Conservation (phyloP, 1,140 invertebrate genomes). For the Drosophila yakuba region DNA sequence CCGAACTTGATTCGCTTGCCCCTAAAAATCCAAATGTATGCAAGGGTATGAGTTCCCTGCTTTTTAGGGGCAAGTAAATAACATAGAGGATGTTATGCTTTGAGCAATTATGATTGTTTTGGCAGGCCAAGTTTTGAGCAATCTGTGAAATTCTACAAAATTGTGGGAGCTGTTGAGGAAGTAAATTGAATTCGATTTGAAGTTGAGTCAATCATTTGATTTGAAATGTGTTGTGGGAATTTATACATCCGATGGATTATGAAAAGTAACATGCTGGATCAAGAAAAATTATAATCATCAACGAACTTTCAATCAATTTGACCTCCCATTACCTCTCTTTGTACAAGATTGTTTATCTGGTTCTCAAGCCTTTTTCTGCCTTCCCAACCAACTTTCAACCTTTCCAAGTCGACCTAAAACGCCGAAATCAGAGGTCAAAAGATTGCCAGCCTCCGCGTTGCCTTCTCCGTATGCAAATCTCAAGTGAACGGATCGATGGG, state of each 20-base stretch:
- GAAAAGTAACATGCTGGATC: not conserved
- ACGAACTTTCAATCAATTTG: not conserved
- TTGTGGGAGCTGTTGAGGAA: slow-evolving; percentile 18
- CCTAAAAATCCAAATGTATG: slow-evolving; percentile 14
- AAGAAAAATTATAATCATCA: not conserved
- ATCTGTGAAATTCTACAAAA: slow-evolving; percentile 27
- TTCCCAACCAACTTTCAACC: slow-evolving; percentile 36
- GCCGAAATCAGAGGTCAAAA: slow-evolving; percentile 27
- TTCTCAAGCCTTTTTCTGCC: slow-evolving; percentile 1
- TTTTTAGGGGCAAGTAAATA: slow-evolving; percentile 44
- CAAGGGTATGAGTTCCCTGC: not conserved
- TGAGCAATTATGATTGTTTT: slow-evolving; percentile 41
- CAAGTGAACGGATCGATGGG: slow-evolving; percentile 28
- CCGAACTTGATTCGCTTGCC: slow-evolving; percentile 46
- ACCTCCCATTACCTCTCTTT: not conserved
- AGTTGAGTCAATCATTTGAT: slow-evolving; percentile 4
- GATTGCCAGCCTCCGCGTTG: slow-evolving; percentile 14
- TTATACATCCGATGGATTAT: slow-evolving; percentile 6
- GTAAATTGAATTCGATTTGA: slow-evolving; percentile 29
- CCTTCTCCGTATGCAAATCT: slow-evolving; percentile 35
- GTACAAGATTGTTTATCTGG: slow-evolving; percentile 6
- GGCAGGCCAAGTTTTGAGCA: slow-evolving; percentile 25
- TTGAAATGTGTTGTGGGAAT: not conserved
- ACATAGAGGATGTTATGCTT: slow-evolving; percentile 29
- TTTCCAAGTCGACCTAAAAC: slow-evolving; percentile 37